Evolutionary conservation across 1,140 invertebrate species (phyloP), one percentile per base, ranked within the genome.

Genomic region (Arctopsyche grandis): DNA sequence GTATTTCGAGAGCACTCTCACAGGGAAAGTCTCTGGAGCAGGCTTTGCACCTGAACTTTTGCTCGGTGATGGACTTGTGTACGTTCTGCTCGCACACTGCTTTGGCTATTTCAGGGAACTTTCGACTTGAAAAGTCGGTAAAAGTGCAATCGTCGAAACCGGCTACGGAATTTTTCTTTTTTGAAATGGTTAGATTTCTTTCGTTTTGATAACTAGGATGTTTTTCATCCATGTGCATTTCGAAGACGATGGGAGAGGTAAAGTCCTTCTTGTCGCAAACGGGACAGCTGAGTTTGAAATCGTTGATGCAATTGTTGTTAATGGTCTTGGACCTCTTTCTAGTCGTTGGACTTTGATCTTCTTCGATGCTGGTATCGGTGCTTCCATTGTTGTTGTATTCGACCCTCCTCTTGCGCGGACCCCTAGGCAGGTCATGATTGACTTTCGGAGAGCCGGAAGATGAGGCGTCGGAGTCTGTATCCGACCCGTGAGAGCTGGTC

Each of bases 71-170:
- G 0, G 92, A 89, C 78, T 91, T 88, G 77, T 94, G 92, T 0
- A 92, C 78, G 74, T 91, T 92, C 58, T 91, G 87, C 83, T 95
- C 94, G 86, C 93, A 95, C 52, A 92, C 89, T 9, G 90, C 90
- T 77, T 92, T 90, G 0, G 94, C 93, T 63, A 96, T 95, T 44
- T 93, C 87, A 0, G 94, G 90, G 83, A 95, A 95, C 84, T 96
- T 96, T 60, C 91, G 89, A 26, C 90, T 91, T 0, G 94, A 93
- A 83, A 95, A 96, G 83, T 96, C 94, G 0, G 94, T 90, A 84
- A 94, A 94, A 3, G 91, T 92, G n/a, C 95, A 85, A 85, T 96
- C 93, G 70, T 92, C 89, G 84, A 94, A 95, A 3, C 93, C 93
- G 0, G 91, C 85, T 0, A 90, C 87, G 44, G 80, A 79, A 73